Conservation (phyloP, 2,113 vertebrate genomes). For the Atherinomorus stipes region DNA sequence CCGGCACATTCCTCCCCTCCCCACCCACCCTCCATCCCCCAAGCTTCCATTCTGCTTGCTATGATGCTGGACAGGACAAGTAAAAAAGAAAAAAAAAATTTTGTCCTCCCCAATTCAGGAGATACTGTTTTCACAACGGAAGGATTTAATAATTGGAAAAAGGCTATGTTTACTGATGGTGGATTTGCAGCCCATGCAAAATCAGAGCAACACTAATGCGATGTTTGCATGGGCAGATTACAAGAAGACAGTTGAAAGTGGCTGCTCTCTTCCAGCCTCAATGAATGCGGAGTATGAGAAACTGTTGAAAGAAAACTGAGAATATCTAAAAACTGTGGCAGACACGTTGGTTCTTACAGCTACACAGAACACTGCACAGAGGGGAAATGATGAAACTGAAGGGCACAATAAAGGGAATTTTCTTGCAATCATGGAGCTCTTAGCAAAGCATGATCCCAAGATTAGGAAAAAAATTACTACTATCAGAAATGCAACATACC, state of each 20-base stretch:
- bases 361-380: not conserved
- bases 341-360: not conserved
- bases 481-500: not conserved
- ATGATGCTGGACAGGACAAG: no score
- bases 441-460: not conserved
- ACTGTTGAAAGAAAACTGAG: not conserved
- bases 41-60: no score
- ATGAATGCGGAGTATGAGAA: not conserved
- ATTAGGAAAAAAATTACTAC: not conserved
- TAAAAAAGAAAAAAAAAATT: no score
- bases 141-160: no score
- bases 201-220: not conserved
- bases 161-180: not conserved
- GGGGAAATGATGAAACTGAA: not conserved
- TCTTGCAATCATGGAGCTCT: not conserved
- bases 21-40: no score
- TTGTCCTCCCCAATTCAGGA: no score
- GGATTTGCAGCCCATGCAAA: not conserved
- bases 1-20: no score
- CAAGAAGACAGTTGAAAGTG: not conserved
- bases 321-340: not conserved
- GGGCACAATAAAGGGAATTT: not conserved
- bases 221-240: not conserved
- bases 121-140: no score
- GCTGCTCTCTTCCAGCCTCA: not conserved